phyloP scores from a whole-genome alignment of 2,888 invertebrate species.

The Rhorus exstirpatorius region DNA sequence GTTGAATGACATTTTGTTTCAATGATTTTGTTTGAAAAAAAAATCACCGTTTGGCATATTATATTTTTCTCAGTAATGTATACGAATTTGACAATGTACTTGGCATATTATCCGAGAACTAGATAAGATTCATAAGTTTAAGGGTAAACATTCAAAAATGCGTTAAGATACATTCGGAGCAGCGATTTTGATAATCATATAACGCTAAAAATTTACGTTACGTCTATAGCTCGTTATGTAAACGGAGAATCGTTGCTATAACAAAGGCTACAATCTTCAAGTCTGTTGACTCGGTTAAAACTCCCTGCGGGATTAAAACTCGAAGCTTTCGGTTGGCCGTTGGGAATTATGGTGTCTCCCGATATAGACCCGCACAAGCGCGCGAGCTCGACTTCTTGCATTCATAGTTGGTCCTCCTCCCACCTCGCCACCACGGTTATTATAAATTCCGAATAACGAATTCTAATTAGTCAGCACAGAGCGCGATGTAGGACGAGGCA shows the following conservation, averaged over 20 bases:
- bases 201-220: neutral
- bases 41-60: too few species aligned
- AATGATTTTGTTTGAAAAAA: too few species aligned
- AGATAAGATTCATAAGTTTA: too few species aligned
- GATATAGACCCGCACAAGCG: neutral
- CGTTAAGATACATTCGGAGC: neutral
- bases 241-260: slow-evolving; percentile 1
- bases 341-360: slow-evolving; percentile 28
- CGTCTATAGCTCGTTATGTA: neutral
- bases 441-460: slow-evolving; percentile 75
- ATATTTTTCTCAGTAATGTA: too few species aligned
- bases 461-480: slow-evolving; percentile 80
- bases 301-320: slow-evolving; percentile 2
- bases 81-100: too few species aligned
- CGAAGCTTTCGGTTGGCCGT: slow-evolving; percentile 16
- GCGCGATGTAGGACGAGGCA: slow-evolving; percentile 26
- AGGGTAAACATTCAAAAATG: neutral
- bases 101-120: neutral
- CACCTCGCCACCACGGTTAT: slow-evolving; percentile 54
- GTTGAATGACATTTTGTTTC: neutral
- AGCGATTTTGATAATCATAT: neutral
- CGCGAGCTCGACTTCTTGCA: slow-evolving; percentile 37
- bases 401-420: slow-evolving; percentile 4
- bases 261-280: slow-evolving; percentile 1
- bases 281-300: slow-evolving; percentile 41